Base-by-base conservation (phyloP, 2,888 invertebrate genomes). In the Lepidochitona cinerea region DNA sequence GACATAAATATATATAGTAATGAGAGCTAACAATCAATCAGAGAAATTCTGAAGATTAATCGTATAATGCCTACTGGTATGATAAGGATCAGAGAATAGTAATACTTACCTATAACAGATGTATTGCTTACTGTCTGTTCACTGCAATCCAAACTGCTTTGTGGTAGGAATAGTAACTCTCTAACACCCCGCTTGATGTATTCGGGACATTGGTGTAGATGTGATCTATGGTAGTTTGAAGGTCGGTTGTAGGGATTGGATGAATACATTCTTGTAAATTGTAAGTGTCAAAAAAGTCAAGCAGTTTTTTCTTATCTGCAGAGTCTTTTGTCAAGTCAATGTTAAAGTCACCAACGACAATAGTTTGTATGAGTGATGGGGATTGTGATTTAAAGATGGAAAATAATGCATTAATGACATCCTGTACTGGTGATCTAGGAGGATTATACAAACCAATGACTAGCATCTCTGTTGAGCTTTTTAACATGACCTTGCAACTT, bases 101-200 rank as follows among this genome's bases (percentile, higher is more conserved):
- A 41, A 18, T 41, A 18, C 9, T 41, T 41, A 41, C 41, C 41
- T 41, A 41, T 41, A 41, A 41, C 18, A 41, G 41, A 41, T 41
- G 41, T 41, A 41, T 9, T 41, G 41, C 9, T 41, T 41, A 41
- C 41, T 41, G 41, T 41, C 41, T 41, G 18, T 41, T 59, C 29
- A 59, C 59, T 14, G 59, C 59, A 59, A 59, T 18, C 59, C 66
- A 71, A 14, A 71, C 41, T 37, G 71, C 37, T 32, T 65, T 71
- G 37, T 71, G 66, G 37, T 66, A 37, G 29, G 33, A 33, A 23
- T n/a, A 66, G 37, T 71, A 71, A 26, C 18, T 9, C 37, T 71
- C 66, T 37, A 71, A 33, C 26, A 54, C 54, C n/a, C 71, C 53
- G 26, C 5, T 23, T 49, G 52, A 37, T 41, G 53, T 32, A 36